phyloP scores from a whole-genome alignment of 2,797 vertebrate genomes.

The Morelia viridis region DNA sequence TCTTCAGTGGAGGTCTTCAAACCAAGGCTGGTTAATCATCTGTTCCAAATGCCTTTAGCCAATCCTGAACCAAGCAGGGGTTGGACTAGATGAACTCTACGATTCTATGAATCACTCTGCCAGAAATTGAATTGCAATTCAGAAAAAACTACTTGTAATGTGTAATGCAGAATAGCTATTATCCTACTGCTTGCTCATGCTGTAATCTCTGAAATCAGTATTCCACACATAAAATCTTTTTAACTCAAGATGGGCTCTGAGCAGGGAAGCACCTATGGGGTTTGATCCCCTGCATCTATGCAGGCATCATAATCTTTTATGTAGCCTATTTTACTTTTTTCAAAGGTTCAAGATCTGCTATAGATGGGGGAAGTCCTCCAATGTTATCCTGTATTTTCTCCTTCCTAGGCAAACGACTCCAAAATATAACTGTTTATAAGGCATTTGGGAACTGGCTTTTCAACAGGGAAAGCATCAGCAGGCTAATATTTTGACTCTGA shows the following conservation, averaged over 20 bases:
- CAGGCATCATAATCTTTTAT: background rate
- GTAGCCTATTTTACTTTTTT: background rate
- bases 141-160: background rate
- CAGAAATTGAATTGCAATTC: background rate
- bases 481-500: background rate
- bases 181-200: background rate
- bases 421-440: background rate
- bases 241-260: background rate
- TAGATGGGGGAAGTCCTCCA: too few species aligned
- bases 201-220: background rate
- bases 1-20: background rate
- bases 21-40: background rate
- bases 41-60: background rate
- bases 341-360: background rate
- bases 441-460: background rate
- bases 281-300: background rate
- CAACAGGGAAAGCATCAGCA: background rate
- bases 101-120: background rate
- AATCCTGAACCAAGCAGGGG: background rate
- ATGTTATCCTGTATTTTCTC: background rate
- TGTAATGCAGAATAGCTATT: conserved; percentile 4
- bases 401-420: background rate
- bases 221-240: conserved; percentile 10
- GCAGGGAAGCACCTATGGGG: background rate
- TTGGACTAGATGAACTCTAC: background rate